A percentile compares a stretch with the other conserved stretches of the same genome.
Conservation (phyloP, 2,113 vertebrate genomes). For the Misgurnus anguillicaudatus region DNA sequence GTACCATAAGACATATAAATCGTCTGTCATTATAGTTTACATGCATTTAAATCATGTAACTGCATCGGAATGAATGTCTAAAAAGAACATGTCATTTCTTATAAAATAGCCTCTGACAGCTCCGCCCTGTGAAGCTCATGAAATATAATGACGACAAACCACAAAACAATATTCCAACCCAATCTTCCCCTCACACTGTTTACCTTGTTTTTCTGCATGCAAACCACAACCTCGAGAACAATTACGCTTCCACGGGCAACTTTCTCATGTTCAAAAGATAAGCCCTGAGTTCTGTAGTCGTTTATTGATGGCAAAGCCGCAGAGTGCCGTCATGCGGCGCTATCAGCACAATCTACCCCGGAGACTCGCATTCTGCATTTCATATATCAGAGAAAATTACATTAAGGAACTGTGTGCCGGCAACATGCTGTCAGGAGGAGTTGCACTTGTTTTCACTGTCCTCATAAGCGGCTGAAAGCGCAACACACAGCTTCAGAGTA, state of each 20-base stretch:
- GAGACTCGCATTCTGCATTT: constrained; percentile 68
- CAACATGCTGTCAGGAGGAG: constrained; percentile 66
- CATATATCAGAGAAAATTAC: constrained; percentile 76
- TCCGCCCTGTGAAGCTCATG: constrained; percentile 56
- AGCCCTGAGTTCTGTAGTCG: not conserved
- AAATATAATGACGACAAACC: constrained; percentile 63
- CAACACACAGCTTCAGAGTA: constrained; percentile 65
- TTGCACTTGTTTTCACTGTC: constrained; percentile 64
- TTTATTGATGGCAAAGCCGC: constrained; percentile 10
- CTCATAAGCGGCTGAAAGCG: constrained; percentile 59
- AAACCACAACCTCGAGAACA: constrained; percentile 58
- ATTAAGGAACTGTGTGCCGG: constrained; percentile 64
- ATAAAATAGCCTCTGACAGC: constrained; percentile 50
- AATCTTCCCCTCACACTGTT: constrained; percentile 54
- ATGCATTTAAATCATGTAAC: not conserved
- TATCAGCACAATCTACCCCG: constrained; percentile 62
- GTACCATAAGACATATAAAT: constrained; percentile 18
- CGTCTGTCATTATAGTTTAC: constrained; percentile 18
- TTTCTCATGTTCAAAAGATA: constrained; percentile 20
- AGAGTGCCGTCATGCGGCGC: constrained; percentile 58
- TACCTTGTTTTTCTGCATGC: constrained; percentile 42
- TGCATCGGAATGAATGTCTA: not conserved
- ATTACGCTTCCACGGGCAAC: constrained; percentile 59
- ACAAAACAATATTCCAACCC: constrained; percentile 59
- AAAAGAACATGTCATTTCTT: not conserved